These are phyloP conservation scores for Progne subis DNA, from an alignment of 2,113 vertebrate genomes.

Conservation along the genomic window DNA sequence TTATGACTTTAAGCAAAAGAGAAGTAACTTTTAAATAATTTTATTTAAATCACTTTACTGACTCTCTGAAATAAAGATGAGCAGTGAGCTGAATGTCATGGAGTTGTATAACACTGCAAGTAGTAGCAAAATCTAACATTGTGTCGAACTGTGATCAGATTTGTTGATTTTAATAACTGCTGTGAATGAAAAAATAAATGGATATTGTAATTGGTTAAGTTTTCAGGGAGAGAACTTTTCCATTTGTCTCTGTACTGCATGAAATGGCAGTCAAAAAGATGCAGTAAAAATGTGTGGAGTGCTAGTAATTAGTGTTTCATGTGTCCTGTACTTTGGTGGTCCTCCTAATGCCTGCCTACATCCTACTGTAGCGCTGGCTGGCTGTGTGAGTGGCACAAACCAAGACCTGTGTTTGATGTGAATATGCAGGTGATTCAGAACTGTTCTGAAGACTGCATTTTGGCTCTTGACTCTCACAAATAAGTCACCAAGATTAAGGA, in stretches of 20 bases:
- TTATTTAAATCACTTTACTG: not conserved
- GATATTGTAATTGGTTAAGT: not conserved
- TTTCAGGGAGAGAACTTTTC: not conserved
- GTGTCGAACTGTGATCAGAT: not conserved
- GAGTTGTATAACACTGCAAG: not conserved
- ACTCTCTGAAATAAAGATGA: not conserved
- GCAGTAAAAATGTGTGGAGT: not conserved
- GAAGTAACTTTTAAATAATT: not conserved
- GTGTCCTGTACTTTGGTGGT: not conserved
- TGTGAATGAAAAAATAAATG: not conserved
- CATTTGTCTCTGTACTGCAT: fast-evolving
- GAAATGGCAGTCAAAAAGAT: not conserved
- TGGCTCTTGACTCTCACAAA: not conserved
- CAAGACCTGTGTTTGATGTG: not conserved
- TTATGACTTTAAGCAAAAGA: not conserved
- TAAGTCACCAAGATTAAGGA: not conserved
- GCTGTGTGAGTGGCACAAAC: not conserved
- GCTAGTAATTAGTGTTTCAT: not conserved
- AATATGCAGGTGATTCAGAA: not conserved
- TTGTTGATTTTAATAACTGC: not conserved
- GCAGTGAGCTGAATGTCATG: not conserved
- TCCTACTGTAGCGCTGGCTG: not conserved
- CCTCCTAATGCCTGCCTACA: not conserved
- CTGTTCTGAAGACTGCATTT: not conserved
- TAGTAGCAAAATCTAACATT: not conserved